phyloP scores from a whole-genome alignment of 2,113 vertebrate genomes.

The Myrmecophaga tridactyla region DNA sequence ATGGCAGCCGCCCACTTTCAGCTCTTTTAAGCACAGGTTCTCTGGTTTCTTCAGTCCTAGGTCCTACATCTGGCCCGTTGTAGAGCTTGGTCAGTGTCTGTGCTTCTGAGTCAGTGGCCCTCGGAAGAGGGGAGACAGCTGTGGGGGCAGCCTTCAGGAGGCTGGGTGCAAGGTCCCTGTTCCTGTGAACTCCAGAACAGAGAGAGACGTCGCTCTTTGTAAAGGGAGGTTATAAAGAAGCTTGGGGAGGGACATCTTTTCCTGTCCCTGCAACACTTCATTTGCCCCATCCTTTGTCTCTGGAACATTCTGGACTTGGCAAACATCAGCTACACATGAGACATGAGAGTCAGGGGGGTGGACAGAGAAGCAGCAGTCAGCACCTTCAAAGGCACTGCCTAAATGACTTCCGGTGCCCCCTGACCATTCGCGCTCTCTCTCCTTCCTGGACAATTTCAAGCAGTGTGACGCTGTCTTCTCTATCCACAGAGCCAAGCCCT shows the following conservation, averaged over 20 bases:
- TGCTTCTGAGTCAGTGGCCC: accelerated
- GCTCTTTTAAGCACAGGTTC: neutral
- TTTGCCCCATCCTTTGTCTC: neutral
- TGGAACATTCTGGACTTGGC: neutral
- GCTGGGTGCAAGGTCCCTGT: accelerated
- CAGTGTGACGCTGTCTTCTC: accelerated
- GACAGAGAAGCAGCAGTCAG: neutral
- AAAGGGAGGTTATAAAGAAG: too few species aligned
- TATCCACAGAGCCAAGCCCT: accelerated
- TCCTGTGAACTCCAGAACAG: neutral
- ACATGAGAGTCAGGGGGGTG: accelerated
- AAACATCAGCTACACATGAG: neutral
- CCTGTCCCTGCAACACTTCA: neutral
- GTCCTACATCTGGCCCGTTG: accelerated
- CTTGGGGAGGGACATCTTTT: too few species aligned
- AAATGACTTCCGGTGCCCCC: accelerated
- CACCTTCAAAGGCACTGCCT: accelerated
- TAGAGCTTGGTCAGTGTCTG: accelerated
- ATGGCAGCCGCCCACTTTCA: too few species aligned
- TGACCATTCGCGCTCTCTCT: neutral
- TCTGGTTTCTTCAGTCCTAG: accelerated
- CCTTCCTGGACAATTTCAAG: neutral
- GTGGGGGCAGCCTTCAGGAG: accelerated
- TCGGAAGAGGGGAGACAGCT: accelerated
- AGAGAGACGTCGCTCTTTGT: neutral